Evolutionary conservation across 2,888 invertebrate genomes (phyloP), one percentile per base, ranked within the genome.

Genomic region (Polydrusus pterygomalis): DNA sequence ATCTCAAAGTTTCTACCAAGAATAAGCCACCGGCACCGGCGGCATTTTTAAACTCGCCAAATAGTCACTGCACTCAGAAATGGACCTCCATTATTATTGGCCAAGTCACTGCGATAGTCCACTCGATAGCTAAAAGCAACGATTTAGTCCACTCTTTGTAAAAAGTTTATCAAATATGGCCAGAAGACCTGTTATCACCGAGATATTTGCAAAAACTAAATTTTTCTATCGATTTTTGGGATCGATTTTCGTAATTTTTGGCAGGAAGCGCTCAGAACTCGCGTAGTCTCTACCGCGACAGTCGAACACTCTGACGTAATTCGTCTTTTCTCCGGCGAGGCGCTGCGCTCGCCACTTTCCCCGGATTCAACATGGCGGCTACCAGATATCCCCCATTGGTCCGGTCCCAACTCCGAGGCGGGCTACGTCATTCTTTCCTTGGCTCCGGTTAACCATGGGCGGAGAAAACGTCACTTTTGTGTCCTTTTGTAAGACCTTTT

Each of bases 161-260:
- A 43, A 63, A 63, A 63, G 7, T 43, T 34, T 56, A 34, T 64
- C 34, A 47, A 25, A 9, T 47, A 25, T n/a, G n/a, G 47, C 63
- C 10, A 18, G 15, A 64, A 40, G 58, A 63, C 20, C 76, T 54
- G 56, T 47, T 71, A 47, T 54, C 62, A 34, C 17, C 18, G 17
- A 34, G 54, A 54, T 63, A 71, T 47, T 47, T 54, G n/a, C 72
- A 64, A 71, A 68, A 76, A 76, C 76, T 68, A 69, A 62, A 74
- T 56, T 74, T 78, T 77, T 73, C 38, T 64, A 83, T 83, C 81
- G 83, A 84, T 84, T 83, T 80, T 79, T 73, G 72, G 70, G 79
- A 84, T 85, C 82, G 85, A 85, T 85, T 84, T 82, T 77, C 84
- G 85, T 83, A 83, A 83, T 82, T 84, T 86, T 85, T 81, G 82